Conservation (phyloP, 2,113 vertebrate species). For the Cyprinodon brontotheroides region DNA sequence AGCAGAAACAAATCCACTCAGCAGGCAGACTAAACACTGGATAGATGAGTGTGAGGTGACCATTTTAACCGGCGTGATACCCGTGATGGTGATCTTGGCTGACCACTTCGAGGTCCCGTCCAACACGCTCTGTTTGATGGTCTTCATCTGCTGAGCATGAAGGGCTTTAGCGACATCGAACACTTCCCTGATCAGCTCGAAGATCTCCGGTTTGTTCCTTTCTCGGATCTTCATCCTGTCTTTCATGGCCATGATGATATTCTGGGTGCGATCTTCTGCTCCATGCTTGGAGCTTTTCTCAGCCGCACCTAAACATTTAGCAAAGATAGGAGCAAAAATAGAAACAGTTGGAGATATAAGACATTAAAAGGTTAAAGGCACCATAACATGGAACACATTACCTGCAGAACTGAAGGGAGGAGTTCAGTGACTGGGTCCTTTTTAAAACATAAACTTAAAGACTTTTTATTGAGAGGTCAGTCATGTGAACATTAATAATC, state of each 20-base stretch:
- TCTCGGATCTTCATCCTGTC: constrained; percentile 99
- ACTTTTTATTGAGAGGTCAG: no score
- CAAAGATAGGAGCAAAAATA: neutral
- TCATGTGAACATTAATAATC: no score
- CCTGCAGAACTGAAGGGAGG: no score
- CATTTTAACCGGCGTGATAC: constrained; percentile 63
- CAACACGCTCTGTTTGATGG: constrained; percentile 95
- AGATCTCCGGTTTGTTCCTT: constrained; percentile 97
- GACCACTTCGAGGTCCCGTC: constrained; percentile 99
- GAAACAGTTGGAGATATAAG: neutral
- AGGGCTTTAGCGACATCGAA: constrained; percentile 87
- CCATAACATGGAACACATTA: no score
- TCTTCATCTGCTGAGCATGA: constrained; percentile 96
- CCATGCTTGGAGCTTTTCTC: constrained; percentile 98
- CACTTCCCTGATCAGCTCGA: constrained; percentile 94
- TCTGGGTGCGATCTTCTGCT: constrained; percentile 95
- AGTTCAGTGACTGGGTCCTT: no score
- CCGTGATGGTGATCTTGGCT: constrained; percentile 97
- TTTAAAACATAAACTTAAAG: no score
- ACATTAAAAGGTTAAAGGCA: neutral
- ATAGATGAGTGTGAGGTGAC: neutral
- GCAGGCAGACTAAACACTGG: neutral
- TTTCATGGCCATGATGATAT: constrained; percentile 99
- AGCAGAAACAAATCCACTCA: constrained; percentile 17
- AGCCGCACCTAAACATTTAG: constrained; percentile 84